Evolutionary conservation across 2,797 vertebrate genomes (phyloP).

Genomic region (Chiloscyllium punctatum): DNA sequence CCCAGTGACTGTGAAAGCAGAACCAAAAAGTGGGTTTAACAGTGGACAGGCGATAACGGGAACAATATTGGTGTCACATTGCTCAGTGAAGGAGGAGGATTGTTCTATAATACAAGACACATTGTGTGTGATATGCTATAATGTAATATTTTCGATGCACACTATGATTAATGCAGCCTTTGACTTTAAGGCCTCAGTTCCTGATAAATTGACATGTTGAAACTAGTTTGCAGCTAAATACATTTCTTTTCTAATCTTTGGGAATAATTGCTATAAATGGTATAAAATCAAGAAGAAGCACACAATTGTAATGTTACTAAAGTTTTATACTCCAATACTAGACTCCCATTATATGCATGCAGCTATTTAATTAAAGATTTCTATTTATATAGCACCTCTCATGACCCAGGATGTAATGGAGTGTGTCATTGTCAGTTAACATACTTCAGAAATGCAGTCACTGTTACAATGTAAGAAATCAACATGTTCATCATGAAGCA

Average conservation of each 20-base stretch:
- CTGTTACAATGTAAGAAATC: too few species aligned
- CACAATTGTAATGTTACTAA: neutral
- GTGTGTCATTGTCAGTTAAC: too few species aligned
- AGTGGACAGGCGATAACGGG: neutral
- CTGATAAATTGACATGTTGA: neutral
- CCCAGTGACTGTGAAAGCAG: neutral
- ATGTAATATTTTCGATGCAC: neutral
- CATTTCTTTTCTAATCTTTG: neutral
- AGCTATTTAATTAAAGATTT: neutral
- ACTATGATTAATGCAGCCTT: neutral
- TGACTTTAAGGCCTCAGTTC: neutral
- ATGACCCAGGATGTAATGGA: neutral
- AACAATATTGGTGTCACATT: neutral
- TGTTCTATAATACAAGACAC: neutral
- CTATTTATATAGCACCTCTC: neutral
- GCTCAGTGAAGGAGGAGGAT: neutral
- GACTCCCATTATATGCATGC: neutral
- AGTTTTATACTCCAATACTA: neutral
- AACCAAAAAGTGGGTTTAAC: neutral
- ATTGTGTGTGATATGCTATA: neutral
- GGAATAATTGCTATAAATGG: neutral
- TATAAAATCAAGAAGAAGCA: neutral
- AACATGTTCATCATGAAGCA: too few species aligned
- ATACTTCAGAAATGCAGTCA: too few species aligned
- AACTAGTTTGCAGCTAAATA: neutral